Evolutionary conservation across 1,140 invertebrate genomes (phyloP), one percentile per base, ranked within the genome.

Genomic region (Drosophila melanica): DNA sequence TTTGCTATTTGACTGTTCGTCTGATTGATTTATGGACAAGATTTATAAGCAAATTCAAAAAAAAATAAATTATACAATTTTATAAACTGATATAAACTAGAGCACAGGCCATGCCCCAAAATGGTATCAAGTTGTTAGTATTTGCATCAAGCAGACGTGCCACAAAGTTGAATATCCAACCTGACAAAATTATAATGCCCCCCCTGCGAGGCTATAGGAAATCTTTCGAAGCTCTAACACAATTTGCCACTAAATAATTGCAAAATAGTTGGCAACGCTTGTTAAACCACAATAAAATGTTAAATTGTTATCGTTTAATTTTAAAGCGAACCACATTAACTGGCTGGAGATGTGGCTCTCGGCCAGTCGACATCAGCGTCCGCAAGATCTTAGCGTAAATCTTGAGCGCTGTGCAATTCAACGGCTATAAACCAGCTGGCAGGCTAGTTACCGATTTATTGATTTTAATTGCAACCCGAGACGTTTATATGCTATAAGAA

Each of bases 371-470:
- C 47, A 45, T 30, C 59, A 45, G 39, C 48, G 23, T 44, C 48
- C 44, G n/a, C 16, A 30, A 14, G 30, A 53, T 54, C 20, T 30
- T 51, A 11, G 64, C 50, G 41, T 73, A 50, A 48, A 66, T 85
- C 54, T 51, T 72, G 60, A 57, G 23, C 47, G 75, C 60, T 69
- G 51, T 66, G 63, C 64, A 55, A 54, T 50, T 48, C 59, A 78
- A 77, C 65, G 84, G 82, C 82, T 82, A 82, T 87, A 87, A 87
- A 87, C 84, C 82, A 87, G 84, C 84, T 87, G 80, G 79, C 84
- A 89, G 84, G 84, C 84, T 89, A 84, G 82, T 87, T 87, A 70
- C 84, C 84, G 76, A 87, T 87, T 87, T 87, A 87, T 87, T 87
- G 84, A 87, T 89, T 87, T 87, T 87, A 87, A 87, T 87, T 87